Base-by-base conservation (phyloP, 2,888 invertebrate species). In the Cryptocephalus primarius region DNA sequence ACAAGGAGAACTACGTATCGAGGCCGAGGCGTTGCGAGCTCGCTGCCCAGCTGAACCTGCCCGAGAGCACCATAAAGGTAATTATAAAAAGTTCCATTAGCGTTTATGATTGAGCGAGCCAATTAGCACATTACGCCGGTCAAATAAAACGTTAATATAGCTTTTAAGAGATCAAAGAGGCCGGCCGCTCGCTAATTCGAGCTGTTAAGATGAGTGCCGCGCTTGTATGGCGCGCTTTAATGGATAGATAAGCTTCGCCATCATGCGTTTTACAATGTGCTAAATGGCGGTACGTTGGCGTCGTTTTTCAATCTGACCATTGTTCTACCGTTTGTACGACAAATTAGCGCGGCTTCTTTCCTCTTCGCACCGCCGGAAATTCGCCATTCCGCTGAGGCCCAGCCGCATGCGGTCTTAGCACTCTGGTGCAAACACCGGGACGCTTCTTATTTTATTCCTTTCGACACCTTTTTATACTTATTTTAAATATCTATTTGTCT, bases 41-140 rank as follows among this genome's bases (percentile, higher is more conserved):
- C 36, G 97, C 99, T 0, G 83, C 90, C 0, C 88, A 92, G 61
- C 75, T 99, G 11, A 88, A 89, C 55, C 75, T 99, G 9, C 95
- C 97, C 0, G 99, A 99, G 69, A 90, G 92, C 32, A 99, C 97
- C 2, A 99, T 99, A 56, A 99, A 99, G 85, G 96, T 96, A 72
- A 61, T 63, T 33, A 40, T 40, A 40, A 40, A 40, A 40, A 42
- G 10, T 47, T 53, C 54, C 55, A 54, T 55, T 54, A 54, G 53
- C 44, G 43, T 49, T 48, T 52, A 50, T 49, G 49, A 55, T 52
- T 46, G 48, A 49, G 41, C 41, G 48, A 44, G 48, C 49, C 58
- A 66, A 66, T 68, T 68, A 68, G 57, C 68, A 66, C 67, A 61
- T 66, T 55, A 48, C 59, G 43, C 45, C 56, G 55, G 50, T 57